Conservation (phyloP, 2,888 invertebrate genomes). For the Hyalella azteca region DNA sequence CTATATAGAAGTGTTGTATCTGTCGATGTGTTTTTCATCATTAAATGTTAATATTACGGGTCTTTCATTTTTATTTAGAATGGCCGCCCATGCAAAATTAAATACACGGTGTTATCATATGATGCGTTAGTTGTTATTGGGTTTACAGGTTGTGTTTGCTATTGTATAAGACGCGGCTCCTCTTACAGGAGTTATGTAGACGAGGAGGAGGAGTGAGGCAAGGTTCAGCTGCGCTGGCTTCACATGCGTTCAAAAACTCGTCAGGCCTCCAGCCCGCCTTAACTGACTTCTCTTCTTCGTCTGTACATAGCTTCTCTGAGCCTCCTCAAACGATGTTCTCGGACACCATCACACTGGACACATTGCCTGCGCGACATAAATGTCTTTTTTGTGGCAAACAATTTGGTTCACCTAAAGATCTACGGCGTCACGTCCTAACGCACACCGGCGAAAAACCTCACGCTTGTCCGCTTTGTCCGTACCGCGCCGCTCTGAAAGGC, state of each 20-base stretch:
- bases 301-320: slow-evolving; percentile 15
- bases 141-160: background rate
- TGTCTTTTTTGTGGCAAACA: slow-evolving; percentile 52
- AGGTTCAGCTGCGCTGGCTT: slow-evolving; percentile 6
- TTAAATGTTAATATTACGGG: background rate
- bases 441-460: slow-evolving; percentile 57
- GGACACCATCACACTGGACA: slow-evolving; percentile 35
- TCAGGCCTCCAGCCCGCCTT: background rate
- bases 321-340: background rate
- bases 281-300: slow-evolving; percentile 1
- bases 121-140: too few species aligned
- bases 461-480: slow-evolving; percentile 49
- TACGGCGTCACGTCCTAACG: slow-evolving; percentile 54
- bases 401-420: slow-evolving; percentile 55
- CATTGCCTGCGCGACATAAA: slow-evolving; percentile 36
- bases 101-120: too few species aligned
- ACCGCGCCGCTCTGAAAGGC: slow-evolving; percentile 54
- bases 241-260: slow-evolving; percentile 1
- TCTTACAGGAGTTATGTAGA: slow-evolving; percentile 25
- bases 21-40: background rate
- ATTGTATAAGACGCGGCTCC: slow-evolving; percentile 27
- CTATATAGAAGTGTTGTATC: background rate
- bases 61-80: too few species aligned
- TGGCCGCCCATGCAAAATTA: too few species aligned
- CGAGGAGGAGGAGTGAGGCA: background rate